phyloP scores from a whole-genome alignment of 2,797 vertebrate genomes.

The Scolopax rusticola region DNA sequence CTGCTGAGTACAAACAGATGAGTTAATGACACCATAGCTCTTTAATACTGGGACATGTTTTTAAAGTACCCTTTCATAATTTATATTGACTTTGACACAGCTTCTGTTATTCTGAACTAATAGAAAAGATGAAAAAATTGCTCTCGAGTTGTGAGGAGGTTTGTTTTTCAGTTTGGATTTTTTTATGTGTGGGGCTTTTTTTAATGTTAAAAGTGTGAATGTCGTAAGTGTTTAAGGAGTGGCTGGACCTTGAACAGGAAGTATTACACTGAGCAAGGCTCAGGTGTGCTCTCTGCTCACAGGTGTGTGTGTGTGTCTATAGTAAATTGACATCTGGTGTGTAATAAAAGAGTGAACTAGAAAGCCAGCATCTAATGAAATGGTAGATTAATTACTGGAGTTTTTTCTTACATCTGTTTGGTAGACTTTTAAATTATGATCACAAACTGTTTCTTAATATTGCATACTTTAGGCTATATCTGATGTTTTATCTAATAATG shows the following conservation, averaged over 20 bases:
- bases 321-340: neutral
- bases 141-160: neutral
- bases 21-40: neutral
- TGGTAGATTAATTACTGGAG: neutral
- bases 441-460: neutral
- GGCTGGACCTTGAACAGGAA: neutral
- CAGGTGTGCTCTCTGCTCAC: neutral
- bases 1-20: neutral
- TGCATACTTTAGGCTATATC: neutral
- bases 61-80: neutral
- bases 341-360: neutral
- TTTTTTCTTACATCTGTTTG: neutral
- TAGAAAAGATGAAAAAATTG: neutral
- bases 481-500: neutral
- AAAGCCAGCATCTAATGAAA: neutral
- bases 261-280: neutral
- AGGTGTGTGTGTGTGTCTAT: neutral
- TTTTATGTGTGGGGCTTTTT: neutral
- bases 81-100: neutral
- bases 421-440: neutral
- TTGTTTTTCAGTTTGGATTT: no score
- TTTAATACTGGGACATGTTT: neutral
- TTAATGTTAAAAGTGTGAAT: neutral
- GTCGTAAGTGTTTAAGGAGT: neutral
- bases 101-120: neutral